Evolutionary conservation across 1,140 invertebrate genomes (phyloP), one percentile per base, ranked within the genome.

Genomic region (Parasteatoda tepidariorum): DNA sequence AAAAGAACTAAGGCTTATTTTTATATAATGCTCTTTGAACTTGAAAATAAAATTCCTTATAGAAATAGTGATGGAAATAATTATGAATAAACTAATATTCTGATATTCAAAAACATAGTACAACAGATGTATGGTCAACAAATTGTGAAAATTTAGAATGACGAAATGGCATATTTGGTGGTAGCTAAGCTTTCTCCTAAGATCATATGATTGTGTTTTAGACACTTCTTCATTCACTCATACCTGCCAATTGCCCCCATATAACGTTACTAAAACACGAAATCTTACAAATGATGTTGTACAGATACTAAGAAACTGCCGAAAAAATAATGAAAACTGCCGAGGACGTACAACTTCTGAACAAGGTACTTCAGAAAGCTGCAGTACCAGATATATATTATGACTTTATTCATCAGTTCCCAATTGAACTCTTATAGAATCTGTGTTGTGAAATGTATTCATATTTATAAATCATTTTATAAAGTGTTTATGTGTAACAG

Each of bases 401-500:
- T 22, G 18, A 74, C 71, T 33, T 26, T 2, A 61, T 24, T 57
- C 33, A 74, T 28, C 71, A 74, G 71, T 61, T 74, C 71, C 26
- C 18, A 76, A 48, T 48, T 41, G 31, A 76, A 30, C 73, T 74
- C 30, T 68, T 74, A 31, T 64, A 48, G 59, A 28, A 41, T 54
- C 26, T 76, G 59, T 74, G 55, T 22, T 74, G 55, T 76, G 59
- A 76, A 64, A 22, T 76, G 28, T 64, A 64, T 41, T 70, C 67
- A 70, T 54, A 70, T 18, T 70, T 70, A 28, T 22, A 76, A 48
- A 48, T 76, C 38, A 31, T 76, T 76, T 76, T 76, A 22, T 64
- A 64, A 64, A 34, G 26, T 38, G 59, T 41, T 64, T 64, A 22
- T 64, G 59, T 64, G 59, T 76, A 62, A 41, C 61, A 31, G 34